Evolutionary conservation across 2,888 invertebrate species (phyloP).

Genomic region (Pristionchus japonicus): DNA sequence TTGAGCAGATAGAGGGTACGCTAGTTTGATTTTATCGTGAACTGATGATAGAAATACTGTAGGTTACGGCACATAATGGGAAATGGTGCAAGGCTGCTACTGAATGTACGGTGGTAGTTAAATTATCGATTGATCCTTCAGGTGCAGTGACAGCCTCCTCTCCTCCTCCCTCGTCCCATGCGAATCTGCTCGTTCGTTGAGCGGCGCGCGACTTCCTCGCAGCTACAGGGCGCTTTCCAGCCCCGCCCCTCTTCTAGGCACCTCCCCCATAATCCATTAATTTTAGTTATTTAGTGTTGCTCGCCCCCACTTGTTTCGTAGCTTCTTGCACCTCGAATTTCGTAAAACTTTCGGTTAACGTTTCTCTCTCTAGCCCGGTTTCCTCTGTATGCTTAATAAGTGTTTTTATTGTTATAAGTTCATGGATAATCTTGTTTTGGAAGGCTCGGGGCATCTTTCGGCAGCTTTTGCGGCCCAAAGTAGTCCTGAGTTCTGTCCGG

Average conservation of each 20-base stretch:
- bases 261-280: constrained; percentile 31
- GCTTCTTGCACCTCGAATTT: constrained; percentile 18
- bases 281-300: constrained; percentile 49
- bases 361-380: constrained; percentile 18
- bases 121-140: not conserved
- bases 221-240: not conserved
- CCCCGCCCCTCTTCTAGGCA: constrained; percentile 24
- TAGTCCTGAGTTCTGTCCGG: not conserved
- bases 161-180: constrained; percentile 75
- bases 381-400: constrained; percentile 33
- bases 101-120: too few species aligned
- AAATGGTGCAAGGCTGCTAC: too few species aligned
- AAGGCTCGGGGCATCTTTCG: not conserved
- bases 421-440: constrained; percentile 40
- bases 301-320: constrained; percentile 48
- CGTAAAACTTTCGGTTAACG: not conserved
- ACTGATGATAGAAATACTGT: not conserved
- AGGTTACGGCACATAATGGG: too few species aligned
- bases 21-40: not conserved
- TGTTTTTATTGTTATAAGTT: constrained; percentile 24
- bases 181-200: constrained; percentile 60
- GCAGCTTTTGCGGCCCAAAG: not conserved
- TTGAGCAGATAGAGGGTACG: constrained; percentile 93
- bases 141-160: constrained; percentile 48
- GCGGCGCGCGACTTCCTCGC: not conserved